Percentiles rank a stretch among this genome's conserved stretches.
Evolutionary conservation across 37 sponge, comb jelly and placozoan genomes (phyloP).

Genomic region (Geodia barretti): DNA sequence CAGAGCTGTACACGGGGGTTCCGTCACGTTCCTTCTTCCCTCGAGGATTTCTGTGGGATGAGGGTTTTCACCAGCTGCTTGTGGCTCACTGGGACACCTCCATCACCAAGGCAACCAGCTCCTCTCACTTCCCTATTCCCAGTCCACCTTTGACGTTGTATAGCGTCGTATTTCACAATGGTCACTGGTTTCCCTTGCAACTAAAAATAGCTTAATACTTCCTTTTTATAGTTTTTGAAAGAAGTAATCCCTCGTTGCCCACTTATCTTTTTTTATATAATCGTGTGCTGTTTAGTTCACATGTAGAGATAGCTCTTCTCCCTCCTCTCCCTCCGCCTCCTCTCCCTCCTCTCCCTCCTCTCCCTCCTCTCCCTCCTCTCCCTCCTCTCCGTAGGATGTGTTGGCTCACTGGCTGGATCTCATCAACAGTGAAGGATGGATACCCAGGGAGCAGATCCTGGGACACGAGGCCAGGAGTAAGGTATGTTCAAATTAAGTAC

Average conservation of each 20-base stretch:
- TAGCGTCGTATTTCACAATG: too few relatives aligned
- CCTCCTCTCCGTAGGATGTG: conserved; percentile 63
- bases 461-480: conserved; percentile 91
- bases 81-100: conserved; percentile 89
- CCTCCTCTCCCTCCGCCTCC: too few relatives aligned
- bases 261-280: too few relatives aligned
- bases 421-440: conserved; percentile 96
- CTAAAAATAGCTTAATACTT: too few relatives aligned
- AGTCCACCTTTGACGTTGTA: too few relatives aligned
- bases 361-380: not conserved
- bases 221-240: too few relatives aligned
- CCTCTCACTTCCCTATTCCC: not conserved
- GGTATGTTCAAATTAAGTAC: too few relatives aligned
- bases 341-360: not conserved
- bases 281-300: too few relatives aligned
- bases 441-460: conserved; percentile 97
- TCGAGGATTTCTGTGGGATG: conserved; percentile 99
- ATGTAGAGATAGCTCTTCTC: too few relatives aligned
- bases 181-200: too few relatives aligned
- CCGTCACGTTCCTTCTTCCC: conserved; percentile 99
- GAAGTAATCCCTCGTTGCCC: too few relatives aligned
- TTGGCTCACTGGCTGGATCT: conserved; percentile 98
- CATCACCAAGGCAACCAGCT: conserved; percentile 66
- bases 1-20: conserved; percentile 78
- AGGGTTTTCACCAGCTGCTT: conserved; percentile 98